Base-by-base conservation (phyloP, 2,888 invertebrate genomes). In the Drosophila monieri region DNA sequence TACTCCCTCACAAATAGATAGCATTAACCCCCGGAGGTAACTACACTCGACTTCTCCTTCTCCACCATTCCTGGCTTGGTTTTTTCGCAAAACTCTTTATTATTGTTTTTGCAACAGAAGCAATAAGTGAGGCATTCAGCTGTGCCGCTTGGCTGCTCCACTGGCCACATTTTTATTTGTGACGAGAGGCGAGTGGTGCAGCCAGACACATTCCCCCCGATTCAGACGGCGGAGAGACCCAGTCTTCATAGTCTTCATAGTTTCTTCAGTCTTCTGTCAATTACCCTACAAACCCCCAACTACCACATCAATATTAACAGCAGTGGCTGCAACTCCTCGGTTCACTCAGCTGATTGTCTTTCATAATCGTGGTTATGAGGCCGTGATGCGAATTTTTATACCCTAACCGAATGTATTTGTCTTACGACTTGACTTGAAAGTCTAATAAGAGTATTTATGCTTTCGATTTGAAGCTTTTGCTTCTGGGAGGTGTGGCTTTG, bases 281-380 rank as follows among this genome's bases (percentile, higher is more conserved):
- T 87, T 81, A 87, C 81, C 85, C 88, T 81, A 81, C 74, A 81
- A 87, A 81, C 85, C 88, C 77, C 85, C 47, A 68, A 8, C 39
- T 14, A 15, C 56, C 56, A 54, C 56, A 53, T 41, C 39, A 61
- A 35, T 66, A 67, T 39, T 51, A 53, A 32, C 37, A n/a, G 32
- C 62, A 54, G 43, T 53, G 53, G 43, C 66, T 62, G 57, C 65
- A 71, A 77, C 73, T 64, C 27, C 18, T 18, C 18, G 49, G 54
- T 43, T 55, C 57, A 49, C 81, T 71, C 80, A 81, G 88, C 88
- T 87, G 81, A 81, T 81, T 81, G 88, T 87, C 88, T 87, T 81
- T 87, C 81, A 81, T 87, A 81, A 81, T 87, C 77, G 72, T 72
- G 25, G 73, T 46, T 37, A 52, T 53, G 52, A 6, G 25, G 37